Evolutionary conservation across 1,140 invertebrate species (phyloP).

Genomic region (Trissolcus basalis): DNA sequence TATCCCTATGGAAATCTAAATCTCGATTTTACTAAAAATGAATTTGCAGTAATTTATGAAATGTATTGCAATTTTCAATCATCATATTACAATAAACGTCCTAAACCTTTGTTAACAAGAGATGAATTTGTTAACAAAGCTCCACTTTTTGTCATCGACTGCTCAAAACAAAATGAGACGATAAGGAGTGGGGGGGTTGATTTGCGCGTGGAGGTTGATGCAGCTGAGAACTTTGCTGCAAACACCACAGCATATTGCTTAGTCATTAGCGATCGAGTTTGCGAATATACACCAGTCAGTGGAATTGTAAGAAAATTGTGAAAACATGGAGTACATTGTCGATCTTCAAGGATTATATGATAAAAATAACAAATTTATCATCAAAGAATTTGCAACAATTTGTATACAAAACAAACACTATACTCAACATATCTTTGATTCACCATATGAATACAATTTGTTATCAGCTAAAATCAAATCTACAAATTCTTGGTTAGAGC

Average conservation of each 20-base stretch:
- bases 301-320: slow-evolving; percentile 1
- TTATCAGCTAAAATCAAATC: background rate
- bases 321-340: slow-evolving; percentile 1
- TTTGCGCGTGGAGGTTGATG: slow-evolving; percentile 2
- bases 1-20: slow-evolving; percentile 64
- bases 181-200: background rate
- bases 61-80: slow-evolving; percentile 61
- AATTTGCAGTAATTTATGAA: slow-evolving; percentile 60
- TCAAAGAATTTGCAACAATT: slow-evolving; percentile 5
- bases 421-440: background rate
- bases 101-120: background rate
- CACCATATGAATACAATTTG: background rate
- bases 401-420: background rate
- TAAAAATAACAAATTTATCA: background rate
- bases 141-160: slow-evolving; percentile 7
- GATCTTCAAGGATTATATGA: background rate
- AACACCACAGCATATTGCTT: background rate
- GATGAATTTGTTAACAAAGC: background rate
- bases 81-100: slow-evolving; percentile 59
- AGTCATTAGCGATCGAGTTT: background rate
- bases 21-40: slow-evolving; percentile 56
- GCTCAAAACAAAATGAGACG: slow-evolving; percentile 7
- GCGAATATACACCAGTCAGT: slow-evolving; percentile 1
- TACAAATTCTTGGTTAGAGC: background rate
- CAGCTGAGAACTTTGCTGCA: background rate